A percentile compares a stretch with the other conserved stretches of the same genome.
Conservation (phyloP, 2,797 vertebrate species). For the Sebastes miniatus region DNA sequence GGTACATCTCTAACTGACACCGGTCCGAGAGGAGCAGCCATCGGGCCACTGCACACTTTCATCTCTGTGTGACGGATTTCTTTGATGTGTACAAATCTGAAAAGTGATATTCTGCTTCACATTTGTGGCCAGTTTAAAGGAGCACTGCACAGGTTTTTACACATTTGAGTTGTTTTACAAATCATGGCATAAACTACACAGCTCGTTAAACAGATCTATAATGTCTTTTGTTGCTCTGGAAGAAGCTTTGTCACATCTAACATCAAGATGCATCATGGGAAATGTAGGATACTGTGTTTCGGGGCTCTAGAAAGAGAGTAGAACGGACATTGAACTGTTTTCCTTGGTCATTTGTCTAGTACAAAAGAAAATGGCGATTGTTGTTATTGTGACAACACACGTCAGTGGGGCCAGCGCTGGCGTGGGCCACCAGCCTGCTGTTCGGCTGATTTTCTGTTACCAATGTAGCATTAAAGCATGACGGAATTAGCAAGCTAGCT, state of each 20-base stretch:
- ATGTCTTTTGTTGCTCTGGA: neutral
- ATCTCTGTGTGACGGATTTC: neutral
- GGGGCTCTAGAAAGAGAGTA: neutral
- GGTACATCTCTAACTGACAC: slow-evolving; percentile 19
- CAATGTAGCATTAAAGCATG: too few relatives aligned
- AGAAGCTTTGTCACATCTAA: neutral
- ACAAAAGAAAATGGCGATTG: too few relatives aligned
- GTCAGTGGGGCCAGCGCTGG: too few relatives aligned
- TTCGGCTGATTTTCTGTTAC: too few relatives aligned
- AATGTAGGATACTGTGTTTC: neutral
- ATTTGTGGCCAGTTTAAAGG: neutral
- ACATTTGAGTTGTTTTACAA: neutral
- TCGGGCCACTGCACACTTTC: neutral
- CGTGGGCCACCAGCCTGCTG: too few relatives aligned
- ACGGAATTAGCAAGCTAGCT: too few relatives aligned
- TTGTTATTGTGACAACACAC: too few relatives aligned
- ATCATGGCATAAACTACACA: neutral
- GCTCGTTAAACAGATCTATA: neutral
- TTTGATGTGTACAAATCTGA: neutral
- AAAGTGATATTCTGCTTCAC: neutral
- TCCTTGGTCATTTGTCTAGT: too few relatives aligned
- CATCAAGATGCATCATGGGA: neutral
- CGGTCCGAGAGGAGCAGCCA: neutral
- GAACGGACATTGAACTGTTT: too few relatives aligned
- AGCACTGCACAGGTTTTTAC: neutral